A percentile compares a stretch with the other conserved stretches of the same genome.
Evolutionary conservation across 2,797 vertebrate genomes (phyloP).

Genomic region (Ataeniobius toweri): DNA sequence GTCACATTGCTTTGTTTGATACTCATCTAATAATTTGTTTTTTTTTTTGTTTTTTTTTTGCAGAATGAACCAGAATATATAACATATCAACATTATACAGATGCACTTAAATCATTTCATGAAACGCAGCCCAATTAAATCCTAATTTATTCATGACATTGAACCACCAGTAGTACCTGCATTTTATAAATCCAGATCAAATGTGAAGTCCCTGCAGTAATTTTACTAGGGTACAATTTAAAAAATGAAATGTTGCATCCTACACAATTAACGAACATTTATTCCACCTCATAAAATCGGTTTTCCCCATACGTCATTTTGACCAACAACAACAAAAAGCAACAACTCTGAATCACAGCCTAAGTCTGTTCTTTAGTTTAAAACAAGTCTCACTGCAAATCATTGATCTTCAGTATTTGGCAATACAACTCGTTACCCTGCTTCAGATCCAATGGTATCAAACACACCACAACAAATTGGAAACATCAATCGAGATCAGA

Average conservation of each 20-base stretch:
- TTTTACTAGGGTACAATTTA: background rate
- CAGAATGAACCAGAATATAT: background rate
- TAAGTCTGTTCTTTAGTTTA: constrained; percentile 40
- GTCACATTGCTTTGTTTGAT: background rate
- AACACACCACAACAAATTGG: constrained; percentile 47
- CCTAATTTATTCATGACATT: background rate
- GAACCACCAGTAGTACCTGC: background rate
- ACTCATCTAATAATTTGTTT: background rate
- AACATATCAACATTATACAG: background rate
- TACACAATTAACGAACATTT: background rate
- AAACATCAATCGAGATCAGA: constrained; percentile 51
- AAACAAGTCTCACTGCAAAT: constrained; percentile 6
- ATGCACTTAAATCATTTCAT: background rate
- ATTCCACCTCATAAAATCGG: background rate
- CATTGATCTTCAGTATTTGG: constrained; percentile 38
- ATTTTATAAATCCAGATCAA: background rate
- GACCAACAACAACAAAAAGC: constrained; percentile 2
- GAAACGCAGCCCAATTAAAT: background rate
- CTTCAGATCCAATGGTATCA: constrained; percentile 59
- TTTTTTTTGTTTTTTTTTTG: background rate
- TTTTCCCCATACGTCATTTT: background rate
- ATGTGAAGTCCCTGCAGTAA: background rate
- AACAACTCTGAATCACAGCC: constrained; percentile 64
- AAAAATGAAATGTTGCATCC: background rate
- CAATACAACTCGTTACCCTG: constrained; percentile 42